A percentile compares a stretch with the other conserved stretches of the same genome.
These are phyloP conservation scores for Microtus agrestis DNA, from an alignment of 2,797 vertebrate species.

Conservation along the genomic window DNA sequence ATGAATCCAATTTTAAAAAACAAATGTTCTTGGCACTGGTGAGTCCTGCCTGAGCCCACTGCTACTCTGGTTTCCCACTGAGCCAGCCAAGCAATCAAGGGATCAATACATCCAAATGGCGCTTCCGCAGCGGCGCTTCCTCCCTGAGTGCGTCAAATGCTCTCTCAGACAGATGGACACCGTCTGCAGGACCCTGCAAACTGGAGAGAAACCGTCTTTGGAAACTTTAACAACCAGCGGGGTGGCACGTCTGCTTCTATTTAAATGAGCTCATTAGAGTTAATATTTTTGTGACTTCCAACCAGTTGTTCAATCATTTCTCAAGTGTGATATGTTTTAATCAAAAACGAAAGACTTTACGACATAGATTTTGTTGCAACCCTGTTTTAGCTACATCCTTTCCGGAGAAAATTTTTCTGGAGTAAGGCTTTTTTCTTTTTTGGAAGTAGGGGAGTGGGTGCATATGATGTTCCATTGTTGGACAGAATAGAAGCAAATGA, in stretches of 20 bases:
- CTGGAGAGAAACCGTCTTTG: constrained; percentile 87
- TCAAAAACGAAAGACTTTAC: constrained; percentile 67
- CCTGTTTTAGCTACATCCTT: constrained; percentile 42
- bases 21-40: constrained; percentile 31
- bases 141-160: constrained; percentile 65
- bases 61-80: constrained; percentile 72
- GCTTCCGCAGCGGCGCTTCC: constrained; percentile 82
- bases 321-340: constrained; percentile 82
- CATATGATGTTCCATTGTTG: constrained; percentile 5
- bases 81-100: constrained; percentile 73
- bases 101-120: constrained; percentile 81
- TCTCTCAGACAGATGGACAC: constrained; percentile 88
- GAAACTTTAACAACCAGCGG: constrained; percentile 87
- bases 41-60: constrained; percentile 54
- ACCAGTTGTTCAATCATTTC: constrained; percentile 87
- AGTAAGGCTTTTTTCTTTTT: constrained; percentile 23
- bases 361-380: constrained; percentile 41
- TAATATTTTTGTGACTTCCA: constrained; percentile 89
- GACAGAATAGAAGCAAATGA: neutral
- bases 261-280: constrained; percentile 88
- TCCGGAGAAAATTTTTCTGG: constrained; percentile 60
- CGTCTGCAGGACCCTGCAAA: constrained; percentile 88
- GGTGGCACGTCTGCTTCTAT: constrained; percentile 87
- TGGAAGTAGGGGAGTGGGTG: neutral
- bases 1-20: constrained; percentile 30